Evolutionary conservation across 2,888 invertebrate species (phyloP), one percentile per base, ranked within the genome.

Genomic region (Taenaris catops): DNA sequence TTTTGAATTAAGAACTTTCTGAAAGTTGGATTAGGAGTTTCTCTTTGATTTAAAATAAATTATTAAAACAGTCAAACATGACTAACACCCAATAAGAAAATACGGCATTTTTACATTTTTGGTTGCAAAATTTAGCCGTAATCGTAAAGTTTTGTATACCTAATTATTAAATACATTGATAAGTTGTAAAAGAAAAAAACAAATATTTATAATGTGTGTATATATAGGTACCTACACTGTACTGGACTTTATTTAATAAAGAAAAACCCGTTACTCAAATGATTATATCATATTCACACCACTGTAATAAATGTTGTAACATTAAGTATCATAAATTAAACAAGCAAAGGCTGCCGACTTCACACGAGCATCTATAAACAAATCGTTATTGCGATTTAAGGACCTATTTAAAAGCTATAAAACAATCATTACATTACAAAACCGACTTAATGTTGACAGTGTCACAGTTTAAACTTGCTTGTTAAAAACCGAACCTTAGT

Each of bases 321-420:
- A 34, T 32, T 25, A 25, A 10, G 24, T 39, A 20, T 33, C 32
- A 41, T 37, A 34, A 36, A 37, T 32, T 34, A 31, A 38, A 37
- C 62, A 60, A 61, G 64, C 65, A 74, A 73, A 70, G 69, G 58
- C 58, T 59, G 55, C 70, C 68, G 69, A 48, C 43, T 40, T 62
- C 51, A 65, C 62, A 55, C 54, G 51, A 64, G 60, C 59, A 63
- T 69, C 69, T 74, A 74, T 78, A 80, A 86, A 86, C 81, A 86
- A 83, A 84, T 84, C 71, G 73, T 86, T 87, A 86, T 84, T 81
- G 81, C 84, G 58, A 83, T 87, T 84, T 84, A 84, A 84, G 76
- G 74, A 79, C 71, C 76, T 75, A 83, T 86, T 83, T 78, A 81
- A 84, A 84, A 79, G 65, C 76, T 67, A 87, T 83, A 81, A 83